Conservation (phyloP, 1,140 invertebrate species). For the Bombus sylvicola region DNA sequence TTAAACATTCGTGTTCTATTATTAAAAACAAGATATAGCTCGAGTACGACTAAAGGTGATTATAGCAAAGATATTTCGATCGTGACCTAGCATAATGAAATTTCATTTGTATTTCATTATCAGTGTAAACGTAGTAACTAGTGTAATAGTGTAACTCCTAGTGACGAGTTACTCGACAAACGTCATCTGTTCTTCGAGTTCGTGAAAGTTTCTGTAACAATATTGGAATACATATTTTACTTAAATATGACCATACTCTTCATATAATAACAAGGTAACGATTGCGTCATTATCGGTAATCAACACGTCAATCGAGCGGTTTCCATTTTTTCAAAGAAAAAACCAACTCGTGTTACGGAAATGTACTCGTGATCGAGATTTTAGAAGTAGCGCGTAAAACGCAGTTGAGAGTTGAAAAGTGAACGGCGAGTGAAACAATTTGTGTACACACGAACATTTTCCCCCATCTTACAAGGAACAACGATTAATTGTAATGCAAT, state of each 20-base stretch:
- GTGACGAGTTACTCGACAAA: background rate
- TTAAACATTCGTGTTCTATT: background rate
- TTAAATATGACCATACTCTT: background rate
- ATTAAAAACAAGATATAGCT: background rate
- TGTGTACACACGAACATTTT: background rate
- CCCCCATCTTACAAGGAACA: background rate
- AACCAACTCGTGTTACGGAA: background rate
- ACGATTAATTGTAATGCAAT: slow-evolving; percentile 37
- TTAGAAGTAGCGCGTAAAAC: slow-evolving; percentile 17
- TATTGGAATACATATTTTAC: background rate
- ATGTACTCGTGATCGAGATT: background rate
- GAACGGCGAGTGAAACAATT: slow-evolving; percentile 19
- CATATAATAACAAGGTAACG: background rate
- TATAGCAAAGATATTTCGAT: background rate
- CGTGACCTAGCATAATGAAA: background rate
- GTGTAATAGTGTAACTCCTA: background rate
- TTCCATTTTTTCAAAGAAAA: background rate
- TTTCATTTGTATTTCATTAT: background rate
- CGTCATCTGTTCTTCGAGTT: background rate
- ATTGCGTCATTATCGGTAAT: slow-evolving; percentile 11
- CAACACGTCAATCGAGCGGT: background rate
- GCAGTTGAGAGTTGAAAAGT: slow-evolving; percentile 14
- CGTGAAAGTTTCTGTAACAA: background rate
- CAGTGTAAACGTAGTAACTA: background rate
- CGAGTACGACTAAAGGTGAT: background rate